phyloP scores from a whole-genome alignment of 2,113 vertebrate species.

The Arenaria interpres region DNA sequence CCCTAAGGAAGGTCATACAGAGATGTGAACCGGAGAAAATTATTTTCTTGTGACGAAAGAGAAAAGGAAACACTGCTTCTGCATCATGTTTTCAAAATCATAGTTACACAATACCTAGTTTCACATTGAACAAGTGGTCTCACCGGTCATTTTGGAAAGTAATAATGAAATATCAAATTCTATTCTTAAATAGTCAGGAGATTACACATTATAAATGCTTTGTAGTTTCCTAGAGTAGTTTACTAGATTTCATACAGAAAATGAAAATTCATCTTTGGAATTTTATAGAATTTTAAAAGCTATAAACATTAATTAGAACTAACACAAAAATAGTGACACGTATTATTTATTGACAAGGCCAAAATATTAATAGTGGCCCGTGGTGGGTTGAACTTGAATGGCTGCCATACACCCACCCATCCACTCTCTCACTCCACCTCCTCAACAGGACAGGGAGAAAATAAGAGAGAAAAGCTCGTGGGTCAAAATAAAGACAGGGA shows the following conservation, averaged over 20 bases:
- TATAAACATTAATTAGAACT: background rate
- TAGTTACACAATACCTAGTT: background rate
- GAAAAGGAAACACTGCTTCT: background rate
- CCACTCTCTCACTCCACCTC: background rate
- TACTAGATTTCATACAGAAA: background rate
- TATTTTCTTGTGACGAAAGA: background rate
- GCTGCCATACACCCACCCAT: rapidly evolving
- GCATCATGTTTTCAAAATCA: background rate
- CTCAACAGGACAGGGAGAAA: background rate
- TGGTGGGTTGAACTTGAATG: background rate
- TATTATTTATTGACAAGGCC: background rate
- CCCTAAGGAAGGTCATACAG: background rate
- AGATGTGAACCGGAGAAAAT: background rate
- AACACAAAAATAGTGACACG: background rate
- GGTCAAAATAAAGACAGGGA: background rate
- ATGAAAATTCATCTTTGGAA: background rate
- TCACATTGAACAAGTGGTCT: background rate
- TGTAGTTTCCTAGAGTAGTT: background rate
- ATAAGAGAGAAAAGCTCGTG: background rate
- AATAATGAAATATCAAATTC: background rate
- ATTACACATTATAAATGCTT: background rate
- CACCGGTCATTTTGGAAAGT: background rate
- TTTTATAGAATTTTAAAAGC: background rate
- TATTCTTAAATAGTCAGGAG: background rate
- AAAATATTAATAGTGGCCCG: background rate